Percentiles rank a stretch among this genome's conserved stretches.
Conservation (phyloP, 2,113 vertebrate genomes). For the Equus przewalskii region DNA sequence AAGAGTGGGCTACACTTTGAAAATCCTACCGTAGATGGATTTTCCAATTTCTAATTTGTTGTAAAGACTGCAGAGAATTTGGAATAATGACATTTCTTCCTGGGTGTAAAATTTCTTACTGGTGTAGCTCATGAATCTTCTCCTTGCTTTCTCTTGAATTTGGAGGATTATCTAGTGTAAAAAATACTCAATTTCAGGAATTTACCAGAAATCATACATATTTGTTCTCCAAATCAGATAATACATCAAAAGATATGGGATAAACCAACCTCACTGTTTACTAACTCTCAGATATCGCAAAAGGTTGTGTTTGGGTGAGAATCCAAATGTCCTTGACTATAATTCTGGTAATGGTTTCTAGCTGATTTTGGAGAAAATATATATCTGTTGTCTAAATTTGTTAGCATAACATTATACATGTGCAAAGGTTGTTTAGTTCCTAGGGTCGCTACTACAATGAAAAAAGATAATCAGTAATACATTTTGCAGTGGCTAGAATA, state of each 20-base stretch:
- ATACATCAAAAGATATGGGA: neutral
- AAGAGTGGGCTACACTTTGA: neutral
- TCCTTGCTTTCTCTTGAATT: neutral
- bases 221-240: neutral
- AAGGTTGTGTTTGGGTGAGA: neutral
- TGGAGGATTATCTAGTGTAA: neutral
- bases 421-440: neutral
- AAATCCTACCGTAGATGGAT: neutral
- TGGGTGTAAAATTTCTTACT: neutral
- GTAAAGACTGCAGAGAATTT: neutral
- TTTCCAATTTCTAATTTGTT: neutral
- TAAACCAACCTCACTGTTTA: neutral
- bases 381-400: neutral
- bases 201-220: neutral
- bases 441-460: neutral
- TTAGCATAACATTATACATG: neutral
- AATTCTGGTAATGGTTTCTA: neutral
- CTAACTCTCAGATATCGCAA: neutral
- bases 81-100: neutral
- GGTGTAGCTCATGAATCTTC: neutral
- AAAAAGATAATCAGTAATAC: neutral
- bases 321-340: neutral
- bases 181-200: conserved; percentile 6
- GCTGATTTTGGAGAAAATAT: neutral
- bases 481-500: neutral